Evolutionary conservation across 1,140 invertebrate genomes (phyloP).

Genomic region (Oscheius sp.): DNA sequence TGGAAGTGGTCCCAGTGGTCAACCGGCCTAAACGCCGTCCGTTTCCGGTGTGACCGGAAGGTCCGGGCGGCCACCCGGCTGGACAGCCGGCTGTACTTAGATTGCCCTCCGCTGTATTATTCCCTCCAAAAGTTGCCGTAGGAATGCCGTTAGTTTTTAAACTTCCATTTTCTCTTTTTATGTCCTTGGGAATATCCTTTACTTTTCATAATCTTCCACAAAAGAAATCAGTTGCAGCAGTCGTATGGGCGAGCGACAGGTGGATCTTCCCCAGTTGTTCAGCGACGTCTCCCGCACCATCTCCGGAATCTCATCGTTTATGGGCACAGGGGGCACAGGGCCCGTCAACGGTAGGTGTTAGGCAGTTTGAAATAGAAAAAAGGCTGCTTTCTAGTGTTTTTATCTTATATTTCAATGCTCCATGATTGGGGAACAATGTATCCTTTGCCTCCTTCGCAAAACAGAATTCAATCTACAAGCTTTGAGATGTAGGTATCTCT

Average conservation of each 20-base stretch:
- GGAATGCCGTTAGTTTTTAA: neutral
- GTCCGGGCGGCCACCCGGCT: neutral
- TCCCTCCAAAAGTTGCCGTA: neutral
- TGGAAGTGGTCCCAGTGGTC: too few relatives aligned
- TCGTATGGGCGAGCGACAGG: constrained; percentile 28
- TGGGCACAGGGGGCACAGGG: constrained; percentile 23
- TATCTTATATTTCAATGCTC: too few relatives aligned
- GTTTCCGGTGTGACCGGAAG: neutral
- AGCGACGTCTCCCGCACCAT: constrained; percentile 34
- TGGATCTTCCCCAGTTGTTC: constrained; percentile 35
- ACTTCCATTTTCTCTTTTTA: neutral
- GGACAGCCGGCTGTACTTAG: neutral
- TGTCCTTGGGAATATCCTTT: too few relatives aligned
- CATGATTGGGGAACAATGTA: too few relatives aligned
- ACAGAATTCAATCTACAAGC: too few relatives aligned
- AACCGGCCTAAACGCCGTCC: too few relatives aligned
- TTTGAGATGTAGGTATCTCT: too few relatives aligned
- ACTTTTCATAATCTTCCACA: too few relatives aligned
- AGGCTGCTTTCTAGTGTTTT: too few relatives aligned
- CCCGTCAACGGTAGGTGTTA: neutral
- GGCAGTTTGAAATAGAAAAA: too few relatives aligned
- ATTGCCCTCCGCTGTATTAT: neutral
- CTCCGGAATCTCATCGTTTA: constrained; percentile 30
- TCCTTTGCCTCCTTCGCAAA: too few relatives aligned
- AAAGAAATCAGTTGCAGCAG: neutral